Evolutionary conservation across 2,797 vertebrate genomes (phyloP), one percentile per base, ranked within the genome.

Genomic region (Spinus olivaceus): DNA sequence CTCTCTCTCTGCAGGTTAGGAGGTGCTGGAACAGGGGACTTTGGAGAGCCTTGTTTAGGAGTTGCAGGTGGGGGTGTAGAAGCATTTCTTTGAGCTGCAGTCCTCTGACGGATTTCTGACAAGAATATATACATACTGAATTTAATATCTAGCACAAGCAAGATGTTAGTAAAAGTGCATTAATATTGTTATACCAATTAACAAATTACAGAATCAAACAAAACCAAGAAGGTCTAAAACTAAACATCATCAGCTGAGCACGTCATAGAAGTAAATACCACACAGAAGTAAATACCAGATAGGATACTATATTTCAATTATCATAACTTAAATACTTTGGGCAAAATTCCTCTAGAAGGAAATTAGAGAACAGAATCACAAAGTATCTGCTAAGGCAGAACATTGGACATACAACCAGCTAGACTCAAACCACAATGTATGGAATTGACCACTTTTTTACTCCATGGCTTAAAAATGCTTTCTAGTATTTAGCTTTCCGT

Each of bases 91-190:
- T 98, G 98, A 92, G 98, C 97, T 64, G 98, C 96, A 82, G 98
- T 98, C 81, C 99, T 98, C 95, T 99, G 99, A 95, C 99, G 99
- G 74, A 99, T 98, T 96, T 99, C 99, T 99, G 96, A 93, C 56
- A 97, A 97, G 54, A 97, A 94, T 57, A 96, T 5, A 10, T 24
- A 85, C 65, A 87, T 22, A 87, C 20, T 64, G 37, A n/a, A 88
- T 81, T 97, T 92, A 96, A 60, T 41, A 87, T 60, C 27, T n/a
- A 91, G 50, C 53, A 41, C 22, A 85, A 85, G 17, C 35, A 86
- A 72, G 10, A 33, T 20, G 71, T 53, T 71, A 86, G n/a, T 54
- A 64, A 79, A 71, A 86, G 71, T 14, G 92, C 44, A 37, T 61
- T 61, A 78, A 57, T 33, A 78, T 6, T 3, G 1, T 72, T 67